Evolutionary conservation across 2,888 invertebrate genomes (phyloP), one percentile per base, ranked within the genome.

Genomic region (Entomobrya proxima): DNA sequence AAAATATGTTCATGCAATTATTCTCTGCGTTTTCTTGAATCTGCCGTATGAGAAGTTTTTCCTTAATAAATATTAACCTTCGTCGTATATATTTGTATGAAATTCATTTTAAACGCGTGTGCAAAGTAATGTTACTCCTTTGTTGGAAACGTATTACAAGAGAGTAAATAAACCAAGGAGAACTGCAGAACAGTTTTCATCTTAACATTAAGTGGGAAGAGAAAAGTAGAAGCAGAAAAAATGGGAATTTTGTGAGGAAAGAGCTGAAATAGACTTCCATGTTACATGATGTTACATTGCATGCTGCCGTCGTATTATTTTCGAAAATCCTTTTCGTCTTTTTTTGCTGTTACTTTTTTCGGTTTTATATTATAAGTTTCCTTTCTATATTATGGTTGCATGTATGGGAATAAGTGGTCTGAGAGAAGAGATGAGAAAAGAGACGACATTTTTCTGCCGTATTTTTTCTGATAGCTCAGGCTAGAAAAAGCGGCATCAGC

Each of bases 361-460:
- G 21, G 55, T 44, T 44, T 58, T 64, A 32, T 78, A 40, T n/a
- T n/a, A n/a, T 27, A 52, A 58, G 32, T 83, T 58, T 69, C 32
- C 58, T 11, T 37, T 75, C 55, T 83, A 64, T 76, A n/a, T n/a
- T n/a, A 76, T 30, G 37, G 69, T 67, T 83, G 74, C 50, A 76
- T 69, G 72, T 80, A 55, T 64, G 55, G 52, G 32, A 61, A 74
- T 75, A 55, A 75, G 75, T 75, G 75, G 67, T 78, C 24, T 74
- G 61, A 64, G 72, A 85, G 85, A 85, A 55, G 67, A 80, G 76
- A 79, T 64, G 74, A 74, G 85, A 85, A 50, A 74, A 76, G 78
- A 77, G 67, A 85, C 85, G 85, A 85, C 85, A 85, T 85, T 85
- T 85, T 80, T 80, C 85, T 76, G 80, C 80, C 80, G 85, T 80